Evolutionary conservation across 2,797 vertebrate genomes (phyloP).

Genomic region (Acanthurus tractus): DNA sequence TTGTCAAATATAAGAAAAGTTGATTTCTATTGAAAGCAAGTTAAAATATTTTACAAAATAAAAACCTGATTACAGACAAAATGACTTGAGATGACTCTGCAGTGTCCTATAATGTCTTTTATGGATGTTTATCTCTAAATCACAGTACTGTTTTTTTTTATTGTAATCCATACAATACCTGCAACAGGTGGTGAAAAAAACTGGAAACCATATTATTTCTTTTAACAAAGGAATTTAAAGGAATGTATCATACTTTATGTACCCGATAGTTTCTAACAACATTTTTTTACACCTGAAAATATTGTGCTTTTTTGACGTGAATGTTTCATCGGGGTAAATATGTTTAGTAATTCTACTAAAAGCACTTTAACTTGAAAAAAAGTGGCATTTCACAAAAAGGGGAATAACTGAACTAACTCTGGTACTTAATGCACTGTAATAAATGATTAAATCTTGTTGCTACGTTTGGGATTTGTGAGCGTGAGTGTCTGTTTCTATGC

Average conservation of each 20-base stretch:
- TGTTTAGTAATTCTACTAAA: constrained; percentile 82
- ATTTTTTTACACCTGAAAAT: constrained; percentile 45
- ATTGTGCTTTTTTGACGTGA: constrained; percentile 34
- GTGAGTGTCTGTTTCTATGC: constrained; percentile 7
- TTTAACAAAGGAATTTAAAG: constrained; percentile 42
- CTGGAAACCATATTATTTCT: constrained; percentile 44
- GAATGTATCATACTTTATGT: constrained; percentile 58
- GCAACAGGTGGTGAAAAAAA: constrained; percentile 26
- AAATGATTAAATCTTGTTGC: constrained; percentile 22
- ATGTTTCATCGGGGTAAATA: constrained; percentile 46
- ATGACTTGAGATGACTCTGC: not conserved
- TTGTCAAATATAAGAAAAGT: not conserved
- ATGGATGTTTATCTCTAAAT: constrained; percentile 38
- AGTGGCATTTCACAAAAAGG: constrained; percentile 56
- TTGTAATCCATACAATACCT: constrained; percentile 37
- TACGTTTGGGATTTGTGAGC: constrained; percentile 27
- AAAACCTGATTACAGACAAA: not conserved
- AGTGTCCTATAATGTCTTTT: constrained; percentile 11
- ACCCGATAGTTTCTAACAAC: constrained; percentile 63
- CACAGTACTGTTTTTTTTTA: constrained; percentile 45
- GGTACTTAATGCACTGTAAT: constrained; percentile 63
- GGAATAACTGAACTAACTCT: constrained; percentile 74
- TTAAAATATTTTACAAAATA: not conserved
- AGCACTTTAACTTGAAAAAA: constrained; percentile 82
- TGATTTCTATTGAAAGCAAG: too few species aligned